phyloP scores from a whole-genome alignment of 1,140 invertebrate genomes.

The Carcinoscorpius rotundicauda region DNA sequence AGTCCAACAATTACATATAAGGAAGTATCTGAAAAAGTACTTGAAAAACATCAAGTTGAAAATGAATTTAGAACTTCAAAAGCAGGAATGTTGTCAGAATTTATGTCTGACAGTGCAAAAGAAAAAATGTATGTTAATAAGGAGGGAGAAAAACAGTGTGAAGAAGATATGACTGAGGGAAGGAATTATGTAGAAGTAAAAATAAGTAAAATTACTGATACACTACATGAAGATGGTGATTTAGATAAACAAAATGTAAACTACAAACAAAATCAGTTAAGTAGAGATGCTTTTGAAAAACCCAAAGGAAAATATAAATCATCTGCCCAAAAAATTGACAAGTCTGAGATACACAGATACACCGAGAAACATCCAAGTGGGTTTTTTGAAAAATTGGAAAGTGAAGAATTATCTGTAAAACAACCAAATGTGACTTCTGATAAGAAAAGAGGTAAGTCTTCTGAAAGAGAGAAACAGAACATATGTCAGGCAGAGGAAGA shows the following conservation, averaged over 20 bases:
- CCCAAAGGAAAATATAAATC: background rate
- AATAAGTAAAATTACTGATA: background rate
- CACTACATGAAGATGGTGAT: background rate
- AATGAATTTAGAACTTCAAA: too few species aligned
- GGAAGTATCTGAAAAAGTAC: too few species aligned
- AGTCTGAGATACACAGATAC: constrained; percentile 3
- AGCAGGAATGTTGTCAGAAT: too few species aligned
- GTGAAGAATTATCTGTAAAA: constrained; percentile 2
- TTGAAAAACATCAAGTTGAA: too few species aligned
- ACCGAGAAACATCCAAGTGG: constrained; percentile 8
- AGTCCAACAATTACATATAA: too few species aligned
- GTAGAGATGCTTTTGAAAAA: background rate
- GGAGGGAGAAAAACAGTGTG: background rate
- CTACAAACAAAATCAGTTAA: background rate
- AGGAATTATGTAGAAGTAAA: background rate
- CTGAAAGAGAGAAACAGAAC: too few species aligned
- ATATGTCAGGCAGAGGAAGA: too few species aligned
- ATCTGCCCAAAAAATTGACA: too few species aligned
- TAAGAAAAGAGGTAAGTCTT: background rate
- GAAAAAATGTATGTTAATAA: background rate
- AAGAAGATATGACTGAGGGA: background rate
- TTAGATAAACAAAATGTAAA: background rate
- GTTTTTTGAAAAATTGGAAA: constrained; percentile 8
- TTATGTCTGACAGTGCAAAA: background rate
- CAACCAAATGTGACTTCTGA: background rate